Base-by-base conservation (phyloP, 2,888 invertebrate genomes). In the Acleris literana region DNA sequence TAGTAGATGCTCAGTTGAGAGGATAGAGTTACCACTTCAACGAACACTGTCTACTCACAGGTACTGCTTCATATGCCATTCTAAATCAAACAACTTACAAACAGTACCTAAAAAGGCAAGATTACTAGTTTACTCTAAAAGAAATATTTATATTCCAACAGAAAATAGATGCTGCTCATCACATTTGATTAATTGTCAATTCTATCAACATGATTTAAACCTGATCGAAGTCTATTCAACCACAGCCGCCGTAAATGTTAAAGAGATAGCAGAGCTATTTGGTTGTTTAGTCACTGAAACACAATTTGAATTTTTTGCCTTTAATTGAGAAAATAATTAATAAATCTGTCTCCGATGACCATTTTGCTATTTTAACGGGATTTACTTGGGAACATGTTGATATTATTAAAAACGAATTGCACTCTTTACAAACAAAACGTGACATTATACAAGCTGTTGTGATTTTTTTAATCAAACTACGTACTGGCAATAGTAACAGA, bases 401-500 rank as follows among this genome's bases (percentile, higher is more conserved):
- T 29, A 29, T n/a, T 29, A 25, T 29, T 25, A 53, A 53, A 53
- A 29, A 53, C 16, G 52, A 53, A 53, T 53, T 53, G 52, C 25
- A 29, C 13, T n/a, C 16, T 29, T 29, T 53, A 53, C 52, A 53
- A 53, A 29, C 29, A 53, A 29, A 53, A 29, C 29, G 52, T 29
- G 52, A 53, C 52, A 53, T 29, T 29, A 53, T 29, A 53, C 25
- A 29, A 29, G 29, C 52, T 29, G 29, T 53, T 53, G 52, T 53
- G n/a, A 29, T 53, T 29, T 53, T 53, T 53, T 53, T n/a, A 29
- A 53, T 53, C 13, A 53, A 53, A 53, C n/a, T 53, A 29, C 25
- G 52, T 53, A 53, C 52, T n/a, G 52, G 52, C 52, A 29, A 29
- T 53, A 53, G 52, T 53, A 53, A 52, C n/a, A 53, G 25, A 53